These are phyloP conservation scores for Peucedramus taeniatus DNA, from an alignment of 2,113 vertebrate genomes.

Conservation along the genomic window DNA sequence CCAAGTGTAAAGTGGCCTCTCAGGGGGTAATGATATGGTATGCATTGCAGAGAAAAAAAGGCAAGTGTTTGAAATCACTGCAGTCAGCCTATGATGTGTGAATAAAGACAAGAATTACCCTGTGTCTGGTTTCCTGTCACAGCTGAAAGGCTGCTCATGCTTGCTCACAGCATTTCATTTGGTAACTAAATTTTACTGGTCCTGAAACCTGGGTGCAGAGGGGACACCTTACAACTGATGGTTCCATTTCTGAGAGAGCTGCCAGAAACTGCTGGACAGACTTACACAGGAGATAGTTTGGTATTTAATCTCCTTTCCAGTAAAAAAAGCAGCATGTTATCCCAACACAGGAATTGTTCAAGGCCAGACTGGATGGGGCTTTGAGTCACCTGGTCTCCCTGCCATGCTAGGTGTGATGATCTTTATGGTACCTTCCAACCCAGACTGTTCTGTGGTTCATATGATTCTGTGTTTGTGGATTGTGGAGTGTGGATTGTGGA, in stretches of 20 bases:
- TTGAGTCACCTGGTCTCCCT: not conserved
- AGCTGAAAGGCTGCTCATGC: not conserved
- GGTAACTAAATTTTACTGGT: not conserved
- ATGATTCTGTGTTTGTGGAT: rapidly evolving
- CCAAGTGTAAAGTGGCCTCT: constrained; percentile 49
- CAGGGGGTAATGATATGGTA: not conserved
- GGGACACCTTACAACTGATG: not conserved
- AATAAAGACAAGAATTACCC: not conserved
- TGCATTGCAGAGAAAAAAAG: not conserved
- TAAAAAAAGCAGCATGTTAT: not conserved
- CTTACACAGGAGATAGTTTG: not conserved
- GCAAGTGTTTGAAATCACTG: constrained; percentile 14
- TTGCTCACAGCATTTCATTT: not conserved
- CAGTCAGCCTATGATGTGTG: not conserved
- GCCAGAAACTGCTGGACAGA: not conserved
- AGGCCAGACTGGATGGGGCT: not conserved
- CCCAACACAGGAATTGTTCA: not conserved
- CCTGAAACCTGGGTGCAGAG: not conserved
- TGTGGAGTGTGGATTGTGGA: not conserved
- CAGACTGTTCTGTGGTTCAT: not conserved
- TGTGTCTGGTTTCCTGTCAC: not conserved
- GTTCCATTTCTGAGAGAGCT: not conserved
- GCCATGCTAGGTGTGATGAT: not conserved
- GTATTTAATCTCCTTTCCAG: not conserved
- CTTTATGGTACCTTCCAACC: not conserved